These are phyloP conservation scores for Carterocephalus palaemon DNA, from an alignment of 2,888 invertebrate species.

Conservation along the genomic window DNA sequence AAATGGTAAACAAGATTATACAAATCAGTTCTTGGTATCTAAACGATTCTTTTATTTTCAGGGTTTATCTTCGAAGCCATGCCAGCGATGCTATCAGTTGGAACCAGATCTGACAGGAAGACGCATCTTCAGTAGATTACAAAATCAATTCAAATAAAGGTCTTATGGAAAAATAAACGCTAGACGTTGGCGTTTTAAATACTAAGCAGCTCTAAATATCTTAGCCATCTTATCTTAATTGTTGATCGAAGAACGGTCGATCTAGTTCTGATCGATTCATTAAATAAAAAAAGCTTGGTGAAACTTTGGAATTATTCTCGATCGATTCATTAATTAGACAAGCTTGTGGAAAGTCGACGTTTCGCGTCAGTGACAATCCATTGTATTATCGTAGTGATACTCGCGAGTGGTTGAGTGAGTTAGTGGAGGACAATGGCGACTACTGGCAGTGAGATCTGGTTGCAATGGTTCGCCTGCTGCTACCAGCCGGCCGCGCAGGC, in stretches of 20 bases:
- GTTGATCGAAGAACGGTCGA: background rate
- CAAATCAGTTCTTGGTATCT: conserved; percentile 33
- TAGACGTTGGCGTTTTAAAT: no score
- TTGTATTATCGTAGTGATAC: no score
- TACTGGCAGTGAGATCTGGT: conserved; percentile 90
- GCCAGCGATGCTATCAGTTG: conserved; percentile 58
- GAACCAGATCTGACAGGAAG: conserved; percentile 44
- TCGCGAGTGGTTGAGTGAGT: no score
- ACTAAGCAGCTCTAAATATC: no score
- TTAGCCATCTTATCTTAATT: no score
- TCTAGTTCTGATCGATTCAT: no score
- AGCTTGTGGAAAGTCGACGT: no score
- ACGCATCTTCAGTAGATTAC: conserved; percentile 22
- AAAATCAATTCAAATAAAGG: background rate
- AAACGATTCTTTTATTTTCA: conserved; percentile 52
- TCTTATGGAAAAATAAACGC: no score
- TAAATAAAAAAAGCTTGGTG: no score
- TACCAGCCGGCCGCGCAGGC: conserved; percentile 88
- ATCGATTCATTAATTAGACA: no score
- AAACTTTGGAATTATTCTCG: no score
- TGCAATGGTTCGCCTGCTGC: conserved; percentile 95
- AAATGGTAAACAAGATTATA: conserved; percentile 12
- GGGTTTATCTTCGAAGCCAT: conserved; percentile 62
- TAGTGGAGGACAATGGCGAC: conserved; percentile 79
- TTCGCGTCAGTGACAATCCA: no score